These are phyloP conservation scores for Atrichornis clamosus DNA, from an alignment of 2,113 vertebrate genomes.

Conservation along the genomic window DNA sequence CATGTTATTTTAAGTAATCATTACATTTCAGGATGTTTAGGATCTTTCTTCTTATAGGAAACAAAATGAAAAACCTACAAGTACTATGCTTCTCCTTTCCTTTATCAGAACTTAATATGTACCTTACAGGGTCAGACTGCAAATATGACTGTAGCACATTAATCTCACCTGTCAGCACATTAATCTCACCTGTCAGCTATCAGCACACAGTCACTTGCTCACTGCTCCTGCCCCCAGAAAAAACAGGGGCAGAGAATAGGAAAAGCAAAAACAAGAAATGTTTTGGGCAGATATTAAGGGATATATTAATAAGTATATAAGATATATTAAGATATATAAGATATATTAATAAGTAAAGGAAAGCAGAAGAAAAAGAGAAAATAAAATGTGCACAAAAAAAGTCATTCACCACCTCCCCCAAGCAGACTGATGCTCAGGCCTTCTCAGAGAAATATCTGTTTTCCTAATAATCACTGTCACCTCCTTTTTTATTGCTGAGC, in stretches of 20 bases:
- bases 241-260: neutral
- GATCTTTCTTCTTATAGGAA: neutral
- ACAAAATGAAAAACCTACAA: neutral
- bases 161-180: neutral
- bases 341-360: neutral
- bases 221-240: neutral
- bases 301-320: neutral
- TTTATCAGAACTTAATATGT: neutral
- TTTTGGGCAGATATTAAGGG: neutral
- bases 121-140: neutral
- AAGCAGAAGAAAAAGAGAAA: neutral
- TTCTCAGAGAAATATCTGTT: neutral
- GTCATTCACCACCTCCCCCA: neutral
- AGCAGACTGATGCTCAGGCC: accelerated
- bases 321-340: no score
- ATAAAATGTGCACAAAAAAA: neutral
- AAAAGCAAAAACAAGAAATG: neutral
- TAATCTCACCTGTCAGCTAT: neutral
- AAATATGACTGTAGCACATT: neutral
- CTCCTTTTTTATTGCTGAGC: neutral
- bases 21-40: neutral
- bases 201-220: neutral
- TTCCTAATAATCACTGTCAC: neutral
- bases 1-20: neutral
- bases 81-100: neutral